Conservation (phyloP, 2,888 invertebrate species). For the Agonopterix alstromeriana region DNA sequence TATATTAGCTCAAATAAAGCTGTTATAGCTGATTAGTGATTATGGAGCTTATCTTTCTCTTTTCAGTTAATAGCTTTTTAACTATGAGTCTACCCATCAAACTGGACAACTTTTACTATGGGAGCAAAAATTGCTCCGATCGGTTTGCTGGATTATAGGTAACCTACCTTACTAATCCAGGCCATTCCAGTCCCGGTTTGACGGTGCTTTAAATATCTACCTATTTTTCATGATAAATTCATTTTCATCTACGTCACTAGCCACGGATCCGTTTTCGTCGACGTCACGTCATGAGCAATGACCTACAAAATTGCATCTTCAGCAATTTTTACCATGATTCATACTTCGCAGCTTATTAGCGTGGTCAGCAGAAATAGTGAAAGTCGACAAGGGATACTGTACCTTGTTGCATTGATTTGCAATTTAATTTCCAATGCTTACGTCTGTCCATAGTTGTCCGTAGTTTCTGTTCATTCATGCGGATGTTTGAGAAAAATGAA, state of each 20-base stretch:
- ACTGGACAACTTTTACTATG: too few species aligned
- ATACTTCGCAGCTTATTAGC: conserved; percentile 18
- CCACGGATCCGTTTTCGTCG: conserved; percentile 14
- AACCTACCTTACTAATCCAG: too few species aligned
- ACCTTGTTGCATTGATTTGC: conserved; percentile 8
- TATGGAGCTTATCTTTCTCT: too few species aligned
- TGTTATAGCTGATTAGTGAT: too few species aligned
- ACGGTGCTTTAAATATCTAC: too few species aligned
- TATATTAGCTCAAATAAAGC: too few species aligned
- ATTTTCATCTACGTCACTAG: background rate
- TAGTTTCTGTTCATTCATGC: conserved; percentile 21
- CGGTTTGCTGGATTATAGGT: too few species aligned
- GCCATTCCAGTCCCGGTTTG: too few species aligned
- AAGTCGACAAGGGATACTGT: conserved; percentile 16
- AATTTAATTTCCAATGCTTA: conserved; percentile 15
- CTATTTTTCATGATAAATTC: too few species aligned
- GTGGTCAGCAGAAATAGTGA: conserved; percentile 13
- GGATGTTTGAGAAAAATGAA: conserved; percentile 36
- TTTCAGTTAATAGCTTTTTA: too few species aligned
- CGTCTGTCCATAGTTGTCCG: background rate
- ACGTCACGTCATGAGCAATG: conserved; percentile 26
- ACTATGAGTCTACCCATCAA: too few species aligned
- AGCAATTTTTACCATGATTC: conserved; percentile 34
- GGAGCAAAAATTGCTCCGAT: too few species aligned
- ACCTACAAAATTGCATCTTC: conserved; percentile 38